Percentiles rank a stretch among this genome's conserved stretches.
These are phyloP conservation scores for Pogoniulus pusillus DNA, from an alignment of 2,797 vertebrate genomes.

Conservation along the genomic window DNA sequence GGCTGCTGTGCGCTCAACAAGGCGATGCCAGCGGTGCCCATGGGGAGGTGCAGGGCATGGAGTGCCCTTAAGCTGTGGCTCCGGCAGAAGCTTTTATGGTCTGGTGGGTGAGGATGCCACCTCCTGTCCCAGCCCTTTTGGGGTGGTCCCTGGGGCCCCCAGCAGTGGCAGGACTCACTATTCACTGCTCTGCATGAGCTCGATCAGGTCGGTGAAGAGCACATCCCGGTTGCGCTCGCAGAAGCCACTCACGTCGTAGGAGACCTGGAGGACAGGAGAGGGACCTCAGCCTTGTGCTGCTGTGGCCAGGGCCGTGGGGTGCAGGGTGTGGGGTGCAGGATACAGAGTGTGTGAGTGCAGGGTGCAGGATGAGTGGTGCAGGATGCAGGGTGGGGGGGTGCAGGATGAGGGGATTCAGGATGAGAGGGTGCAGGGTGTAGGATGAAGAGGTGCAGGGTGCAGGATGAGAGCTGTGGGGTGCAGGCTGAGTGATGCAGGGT, in stretches of 20 bases:
- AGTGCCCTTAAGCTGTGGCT: background rate
- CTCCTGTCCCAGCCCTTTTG: background rate
- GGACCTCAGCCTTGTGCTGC: background rate
- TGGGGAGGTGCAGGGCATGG: accelerated
- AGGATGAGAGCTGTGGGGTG: too few relatives aligned
- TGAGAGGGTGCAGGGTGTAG: too few relatives aligned
- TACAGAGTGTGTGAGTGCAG: background rate
- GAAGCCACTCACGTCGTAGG: constrained; percentile 90
- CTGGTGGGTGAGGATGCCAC: background rate
- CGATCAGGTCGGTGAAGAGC: constrained; percentile 93
- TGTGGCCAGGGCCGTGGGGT: background rate
- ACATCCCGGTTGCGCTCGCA: constrained; percentile 95
- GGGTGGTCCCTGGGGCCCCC: accelerated
- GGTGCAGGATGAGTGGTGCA: background rate
- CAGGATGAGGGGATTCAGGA: too few relatives aligned
- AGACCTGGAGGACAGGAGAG: constrained; percentile 81
- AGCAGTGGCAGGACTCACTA: constrained; percentile 77
- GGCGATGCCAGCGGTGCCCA: accelerated
- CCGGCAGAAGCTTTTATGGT: background rate
- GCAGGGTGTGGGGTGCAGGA: too few relatives aligned
- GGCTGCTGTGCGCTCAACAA: accelerated
- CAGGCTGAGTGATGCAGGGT: background rate
- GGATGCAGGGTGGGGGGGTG: background rate
- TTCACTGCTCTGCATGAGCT: constrained; percentile 97
- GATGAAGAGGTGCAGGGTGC: too few relatives aligned